phyloP scores from a whole-genome alignment of 2,797 vertebrate genomes.

The Aplochiton taeniatus region DNA sequence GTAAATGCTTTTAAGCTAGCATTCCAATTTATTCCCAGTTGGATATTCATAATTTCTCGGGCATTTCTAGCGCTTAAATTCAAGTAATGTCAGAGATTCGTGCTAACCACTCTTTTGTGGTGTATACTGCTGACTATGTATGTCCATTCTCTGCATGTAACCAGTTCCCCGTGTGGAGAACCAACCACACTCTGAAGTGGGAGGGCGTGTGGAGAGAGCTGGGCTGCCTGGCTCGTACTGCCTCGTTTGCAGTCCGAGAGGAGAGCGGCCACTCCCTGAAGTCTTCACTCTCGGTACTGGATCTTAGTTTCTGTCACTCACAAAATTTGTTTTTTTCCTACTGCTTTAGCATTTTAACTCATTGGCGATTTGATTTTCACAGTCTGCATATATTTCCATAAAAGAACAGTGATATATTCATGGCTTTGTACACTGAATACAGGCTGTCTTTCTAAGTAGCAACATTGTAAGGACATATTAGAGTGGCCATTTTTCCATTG shows the following conservation, averaged over 20 bases:
- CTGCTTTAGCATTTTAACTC: too few relatives aligned
- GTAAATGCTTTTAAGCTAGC: constrained; percentile 68
- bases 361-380: too few relatives aligned
- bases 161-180: constrained; percentile 95
- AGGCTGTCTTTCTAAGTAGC: too few relatives aligned
- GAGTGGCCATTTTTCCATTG: too few relatives aligned
- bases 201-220: constrained; percentile 96
- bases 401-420: too few relatives aligned
- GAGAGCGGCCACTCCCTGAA: constrained; percentile 97
- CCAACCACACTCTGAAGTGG: constrained; percentile 92
- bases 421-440: too few relatives aligned
- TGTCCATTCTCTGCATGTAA: not conserved
- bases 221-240: constrained; percentile 88
- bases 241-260: constrained; percentile 91
- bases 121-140: not conserved
- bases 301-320: not conserved
- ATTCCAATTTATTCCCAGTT: not conserved
- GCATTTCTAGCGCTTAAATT: not conserved
- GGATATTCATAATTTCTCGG: not conserved
- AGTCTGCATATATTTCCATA: too few relatives aligned
- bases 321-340: too few relatives aligned
- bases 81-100: too few relatives aligned
- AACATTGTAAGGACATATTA: too few relatives aligned
- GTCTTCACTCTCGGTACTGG: constrained; percentile 89
- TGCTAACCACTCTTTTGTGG: too few relatives aligned